These are phyloP conservation scores for Phallusia fumigata DNA, from an alignment of 23 tunicate genomes.

Conservation along the genomic window DNA sequence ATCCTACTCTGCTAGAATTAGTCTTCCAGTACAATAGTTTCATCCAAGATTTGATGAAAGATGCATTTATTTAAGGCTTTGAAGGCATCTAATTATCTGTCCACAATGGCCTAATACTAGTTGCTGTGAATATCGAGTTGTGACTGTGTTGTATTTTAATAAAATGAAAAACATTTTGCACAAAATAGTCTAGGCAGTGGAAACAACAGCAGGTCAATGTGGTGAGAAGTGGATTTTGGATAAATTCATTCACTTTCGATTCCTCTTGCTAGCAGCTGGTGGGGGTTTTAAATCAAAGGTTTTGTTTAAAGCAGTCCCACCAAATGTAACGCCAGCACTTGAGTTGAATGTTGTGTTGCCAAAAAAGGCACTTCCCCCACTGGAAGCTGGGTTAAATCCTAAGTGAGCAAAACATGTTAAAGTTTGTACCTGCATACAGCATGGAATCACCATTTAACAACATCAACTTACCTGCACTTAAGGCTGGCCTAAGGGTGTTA, in stretches of 20 bases:
- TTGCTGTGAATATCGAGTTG: conserved; percentile 1
- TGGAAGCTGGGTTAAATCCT: conserved; percentile 11
- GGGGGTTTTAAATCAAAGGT: conserved; percentile 60
- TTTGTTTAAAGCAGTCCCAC: conserved; percentile 42
- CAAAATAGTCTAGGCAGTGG: neutral
- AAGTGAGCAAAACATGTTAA: neutral
- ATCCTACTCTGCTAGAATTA: neutral
- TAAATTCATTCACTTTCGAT: conserved; percentile 34
- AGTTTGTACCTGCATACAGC: neutral
- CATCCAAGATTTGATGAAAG: neutral
- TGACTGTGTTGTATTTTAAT: conserved; percentile 11
- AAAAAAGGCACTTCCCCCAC: conserved; percentile 52
- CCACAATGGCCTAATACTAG: neutral
- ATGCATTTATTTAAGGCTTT: no score
- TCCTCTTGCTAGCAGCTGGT: conserved; percentile 54
- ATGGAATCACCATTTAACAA: neutral
- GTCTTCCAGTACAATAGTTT: neutral
- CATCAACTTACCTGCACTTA: conserved; percentile 70
- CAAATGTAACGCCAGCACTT: conserved; percentile 88
- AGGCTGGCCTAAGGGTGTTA: conserved; percentile 32
- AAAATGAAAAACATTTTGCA: conserved; percentile 8
- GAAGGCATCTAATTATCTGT: no score
- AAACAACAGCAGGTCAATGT: no score
- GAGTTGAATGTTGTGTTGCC: conserved; percentile 72
- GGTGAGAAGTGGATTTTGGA: neutral